A percentile compares a stretch with the other conserved stretches of the same genome.
phyloP scores from a whole-genome alignment of 2,113 vertebrate species.

The Cyprinodon brontotheroides region DNA sequence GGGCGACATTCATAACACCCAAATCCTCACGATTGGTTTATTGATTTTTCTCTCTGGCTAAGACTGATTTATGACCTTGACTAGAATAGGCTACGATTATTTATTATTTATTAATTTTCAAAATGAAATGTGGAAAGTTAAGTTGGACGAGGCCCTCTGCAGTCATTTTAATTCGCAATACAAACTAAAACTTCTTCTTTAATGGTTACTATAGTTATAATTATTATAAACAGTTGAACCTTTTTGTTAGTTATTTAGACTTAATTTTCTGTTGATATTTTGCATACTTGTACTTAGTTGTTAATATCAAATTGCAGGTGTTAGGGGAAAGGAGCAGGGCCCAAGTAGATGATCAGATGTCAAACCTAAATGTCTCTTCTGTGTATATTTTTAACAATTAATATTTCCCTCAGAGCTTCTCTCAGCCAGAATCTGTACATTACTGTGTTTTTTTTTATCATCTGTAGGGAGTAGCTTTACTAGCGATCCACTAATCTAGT shows the following conservation, averaged over 20 bases:
- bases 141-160: conserved; percentile 44
- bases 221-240: conserved; percentile 18
- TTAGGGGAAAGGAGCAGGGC: conserved; percentile 32
- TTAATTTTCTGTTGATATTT: conserved; percentile 38
- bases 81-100: background rate
- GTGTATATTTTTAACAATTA: conserved; percentile 63
- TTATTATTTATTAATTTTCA: background rate
- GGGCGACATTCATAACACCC: conserved; percentile 40
- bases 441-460: conserved; percentile 41
- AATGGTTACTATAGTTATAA: conserved; percentile 21
- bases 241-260: conserved; percentile 37
- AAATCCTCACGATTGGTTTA: conserved; percentile 1
- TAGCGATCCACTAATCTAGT: conserved; percentile 45
- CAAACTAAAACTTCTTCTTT: conserved; percentile 17
- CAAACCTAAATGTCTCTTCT: conserved; percentile 39
- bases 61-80: background rate
- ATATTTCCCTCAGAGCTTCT: conserved; percentile 39
- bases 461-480: conserved; percentile 41
- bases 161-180: conserved; percentile 33
- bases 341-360: conserved; percentile 54
- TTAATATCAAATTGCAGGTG: conserved; percentile 47
- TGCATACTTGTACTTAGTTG: conserved; percentile 50
- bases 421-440: conserved; percentile 23
- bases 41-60: conserved; percentile 1
- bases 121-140: background rate